These are phyloP conservation scores for Hippopotamyrus pictus DNA, from an alignment of 2,797 vertebrate genomes.

Conservation along the genomic window DNA sequence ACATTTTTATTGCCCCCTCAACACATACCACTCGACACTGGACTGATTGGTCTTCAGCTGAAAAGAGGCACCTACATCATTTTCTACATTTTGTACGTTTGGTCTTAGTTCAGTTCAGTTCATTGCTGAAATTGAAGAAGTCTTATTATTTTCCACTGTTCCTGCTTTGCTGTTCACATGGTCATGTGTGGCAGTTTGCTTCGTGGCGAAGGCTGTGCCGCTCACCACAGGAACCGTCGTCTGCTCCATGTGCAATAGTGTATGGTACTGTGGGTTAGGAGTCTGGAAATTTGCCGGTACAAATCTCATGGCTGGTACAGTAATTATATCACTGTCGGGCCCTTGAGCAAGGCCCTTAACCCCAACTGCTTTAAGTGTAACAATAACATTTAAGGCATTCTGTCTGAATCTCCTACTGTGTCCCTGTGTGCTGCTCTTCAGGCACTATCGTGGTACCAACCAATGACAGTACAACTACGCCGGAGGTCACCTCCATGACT, in stretches of 20 bases:
- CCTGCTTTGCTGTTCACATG: background rate
- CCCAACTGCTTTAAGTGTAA: background rate
- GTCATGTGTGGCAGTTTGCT: background rate
- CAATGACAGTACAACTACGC: background rate
- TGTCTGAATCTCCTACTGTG: background rate
- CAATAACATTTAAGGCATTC: constrained; percentile 15
- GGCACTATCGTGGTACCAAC: constrained; percentile 45
- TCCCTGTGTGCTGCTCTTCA: constrained; percentile 30
- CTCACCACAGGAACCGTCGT: background rate
- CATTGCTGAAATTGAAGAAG: background rate
- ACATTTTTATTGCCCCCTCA: background rate
- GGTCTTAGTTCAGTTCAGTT: background rate
- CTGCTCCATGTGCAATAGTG: background rate
- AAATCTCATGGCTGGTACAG: background rate
- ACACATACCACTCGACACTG: background rate
- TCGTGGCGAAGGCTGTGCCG: background rate
- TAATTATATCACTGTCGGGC: background rate
- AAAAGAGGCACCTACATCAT: background rate
- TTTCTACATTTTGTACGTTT: background rate
- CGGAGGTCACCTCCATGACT: background rate
- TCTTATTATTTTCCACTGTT: background rate
- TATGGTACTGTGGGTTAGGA: background rate
- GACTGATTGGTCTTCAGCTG: constrained; percentile 3
- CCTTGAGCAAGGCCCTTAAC: background rate
- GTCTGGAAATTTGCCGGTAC: background rate